Evolutionary conservation across 2,888 invertebrate genomes (phyloP).

Genomic region (Drosophila silvestris): DNA sequence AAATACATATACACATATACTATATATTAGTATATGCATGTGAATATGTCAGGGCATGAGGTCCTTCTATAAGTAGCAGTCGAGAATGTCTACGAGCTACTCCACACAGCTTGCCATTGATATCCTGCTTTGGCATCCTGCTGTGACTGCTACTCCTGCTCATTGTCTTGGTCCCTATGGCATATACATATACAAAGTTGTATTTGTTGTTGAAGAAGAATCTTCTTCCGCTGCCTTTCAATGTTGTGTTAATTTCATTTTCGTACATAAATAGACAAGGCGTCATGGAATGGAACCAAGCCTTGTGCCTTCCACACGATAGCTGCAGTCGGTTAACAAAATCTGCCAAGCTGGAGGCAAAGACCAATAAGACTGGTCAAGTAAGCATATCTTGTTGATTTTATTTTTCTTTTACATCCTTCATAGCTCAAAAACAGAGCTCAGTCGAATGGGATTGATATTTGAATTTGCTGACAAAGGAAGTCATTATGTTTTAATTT

Average conservation of each 20-base stretch:
- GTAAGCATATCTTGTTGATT: not conserved
- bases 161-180: conserved; percentile 29
- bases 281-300: conserved; percentile 38
- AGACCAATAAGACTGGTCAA: not conserved
- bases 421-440: not conserved
- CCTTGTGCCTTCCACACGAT: conserved; percentile 6
- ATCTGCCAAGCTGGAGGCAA: conserved; percentile 16
- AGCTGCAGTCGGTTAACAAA: conserved; percentile 26
- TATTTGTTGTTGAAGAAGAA: conserved; percentile 8
- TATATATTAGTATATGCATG: conserved; percentile 8
- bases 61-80: conserved; percentile 47
- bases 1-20: conserved; percentile 22
- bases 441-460: not conserved
- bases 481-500: not conserved
- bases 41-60: conserved; percentile 29
- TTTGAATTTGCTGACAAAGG: not conserved
- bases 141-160: conserved; percentile 14
- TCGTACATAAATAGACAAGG: conserved; percentile 63
- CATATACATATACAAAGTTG: conserved; percentile 14
- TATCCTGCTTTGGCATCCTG: conserved; percentile 35
- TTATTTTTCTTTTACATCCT: too few relatives aligned
- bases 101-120: conserved; percentile 54
- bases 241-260: conserved; percentile 75
- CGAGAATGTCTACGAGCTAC: conserved; percentile 17
- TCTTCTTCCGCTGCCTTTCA: conserved; percentile 19